Percentiles rank a stretch among this genome's conserved stretches.
Evolutionary conservation across 1,140 invertebrate species (phyloP).

Genomic region (Platyura marginata): DNA sequence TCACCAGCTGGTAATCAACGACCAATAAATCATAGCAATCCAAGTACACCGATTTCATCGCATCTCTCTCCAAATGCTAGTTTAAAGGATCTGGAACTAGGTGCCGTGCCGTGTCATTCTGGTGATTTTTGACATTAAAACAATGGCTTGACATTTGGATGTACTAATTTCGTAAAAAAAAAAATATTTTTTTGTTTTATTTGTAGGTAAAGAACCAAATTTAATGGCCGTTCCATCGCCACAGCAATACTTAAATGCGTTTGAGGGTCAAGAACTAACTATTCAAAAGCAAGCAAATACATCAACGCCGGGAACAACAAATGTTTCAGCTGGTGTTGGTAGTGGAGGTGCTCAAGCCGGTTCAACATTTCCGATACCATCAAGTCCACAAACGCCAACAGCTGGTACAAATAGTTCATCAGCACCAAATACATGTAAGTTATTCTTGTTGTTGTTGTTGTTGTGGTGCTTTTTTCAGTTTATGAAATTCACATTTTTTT

Average conservation of each 20-base stretch:
- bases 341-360: constrained; percentile 15
- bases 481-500: no score
- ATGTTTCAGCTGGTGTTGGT: constrained; percentile 13
- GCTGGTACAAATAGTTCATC: neutral
- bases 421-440: neutral
- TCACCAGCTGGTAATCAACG: constrained; percentile 26
- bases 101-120: neutral
- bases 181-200: constrained; percentile 1
- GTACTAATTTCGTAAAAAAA: no score
- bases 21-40: constrained; percentile 32
- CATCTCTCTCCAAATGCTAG: constrained; percentile 37
- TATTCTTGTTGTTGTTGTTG: neutral
- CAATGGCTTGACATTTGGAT: no score
- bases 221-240: constrained; percentile 91
- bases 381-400: constrained; percentile 26
- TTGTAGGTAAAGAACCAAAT: constrained; percentile 57
- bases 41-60: constrained; percentile 45
- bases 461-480: neutral
- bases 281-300: constrained; percentile 94
- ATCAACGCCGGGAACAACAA: constrained; percentile 16
- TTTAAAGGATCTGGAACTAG: constrained; percentile 5
- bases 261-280: constrained; percentile 89
- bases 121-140: no score
- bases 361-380: constrained; percentile 25
- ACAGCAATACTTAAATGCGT: constrained; percentile 87